Conservation (phyloP, 2,797 vertebrate genomes). For the Danio jaintianensis region DNA sequence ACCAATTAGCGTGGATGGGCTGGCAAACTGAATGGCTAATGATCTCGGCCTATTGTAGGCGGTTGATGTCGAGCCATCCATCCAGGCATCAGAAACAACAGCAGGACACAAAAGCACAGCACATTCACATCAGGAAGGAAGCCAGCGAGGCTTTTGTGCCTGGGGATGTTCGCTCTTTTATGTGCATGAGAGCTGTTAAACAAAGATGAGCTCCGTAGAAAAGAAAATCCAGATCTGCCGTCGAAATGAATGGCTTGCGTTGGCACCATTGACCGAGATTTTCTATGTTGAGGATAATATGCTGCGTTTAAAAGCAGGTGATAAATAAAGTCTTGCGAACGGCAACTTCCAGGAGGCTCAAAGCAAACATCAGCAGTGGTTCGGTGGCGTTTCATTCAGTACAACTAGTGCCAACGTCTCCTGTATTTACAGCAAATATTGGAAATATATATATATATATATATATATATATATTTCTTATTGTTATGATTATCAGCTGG, state of each 20-base stretch:
- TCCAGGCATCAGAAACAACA: conserved; percentile 69
- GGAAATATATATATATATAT: too few relatives aligned
- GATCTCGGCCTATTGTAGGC: conserved; percentile 70
- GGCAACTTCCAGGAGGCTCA: background rate
- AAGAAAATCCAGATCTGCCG: conserved; percentile 25
- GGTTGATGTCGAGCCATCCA: conserved; percentile 68
- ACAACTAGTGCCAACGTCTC: too few relatives aligned
- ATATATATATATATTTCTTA: too few relatives aligned
- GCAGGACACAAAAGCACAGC: conserved; percentile 47
- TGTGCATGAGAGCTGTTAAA: conserved; percentile 35
- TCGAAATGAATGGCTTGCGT: conserved; percentile 8
- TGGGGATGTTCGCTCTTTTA: conserved; percentile 38
- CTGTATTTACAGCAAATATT: too few relatives aligned
- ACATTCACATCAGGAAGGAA: conserved; percentile 43
- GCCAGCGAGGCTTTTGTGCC: conserved; percentile 39
- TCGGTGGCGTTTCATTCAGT: background rate
- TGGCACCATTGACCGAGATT: conserved; percentile 26
- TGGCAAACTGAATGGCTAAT: conserved; percentile 72
- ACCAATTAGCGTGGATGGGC: conserved; percentile 71
- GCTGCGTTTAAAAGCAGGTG: conserved; percentile 29
- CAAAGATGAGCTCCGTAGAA: background rate
- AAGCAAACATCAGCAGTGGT: conserved; percentile 32
- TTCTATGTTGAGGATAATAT: conserved; percentile 6
- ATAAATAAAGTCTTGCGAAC: conserved; percentile 4
- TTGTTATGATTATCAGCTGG: too few relatives aligned